Evolutionary conservation across 1,140 invertebrate species (phyloP), one percentile per base, ranked within the genome.

Genomic region (Metaphire vulgaris): DNA sequence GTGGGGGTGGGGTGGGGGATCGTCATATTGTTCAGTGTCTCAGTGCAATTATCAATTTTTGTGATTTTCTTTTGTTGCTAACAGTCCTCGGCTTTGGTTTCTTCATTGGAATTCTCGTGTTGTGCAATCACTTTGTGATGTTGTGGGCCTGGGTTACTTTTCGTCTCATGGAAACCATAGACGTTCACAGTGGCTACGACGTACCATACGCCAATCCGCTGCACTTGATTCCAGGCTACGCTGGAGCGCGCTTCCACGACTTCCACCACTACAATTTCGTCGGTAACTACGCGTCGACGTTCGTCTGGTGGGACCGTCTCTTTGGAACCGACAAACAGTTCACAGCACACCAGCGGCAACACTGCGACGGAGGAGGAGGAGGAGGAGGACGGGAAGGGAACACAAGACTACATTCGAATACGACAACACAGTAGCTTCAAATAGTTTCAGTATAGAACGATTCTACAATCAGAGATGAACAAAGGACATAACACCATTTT

Each of bases 171-270:
- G 83, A 84, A 77, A 83, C 83, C 26, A 82, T 84, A 69, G 83
- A 84, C 74, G 83, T 84, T 0, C 83, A 84, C 79, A 82, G 80
- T 75, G 83, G 83, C 14, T 84, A 84, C 69, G 81, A 84, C 74
- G 71, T 84, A 21, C 82, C 82, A n/a, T 83, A 79, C 74, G 75
- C 83, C 14, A 84, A 84, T 74, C 65, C 78, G 0, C 81, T 84
- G 33, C 82, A 84, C 72, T 79, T 84, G 0, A 70, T 83, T 64
- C 83, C 83, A 1, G 82, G 82, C 66, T 84, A 84, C 74, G 83
- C 76, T 72, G 83, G 83, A 21, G 79, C 81, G 12, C 77, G 76
- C 26, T 83, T 83, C 75, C 83, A 84, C 75, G 83, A 84, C 73
- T 84, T 84, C 74, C 83, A 84, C 74, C 83, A 84, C 73, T 78